Evolutionary conservation across 2,888 invertebrate species (phyloP), one percentile per base, ranked within the genome.

Genomic region (Luperina nickerlii): DNA sequence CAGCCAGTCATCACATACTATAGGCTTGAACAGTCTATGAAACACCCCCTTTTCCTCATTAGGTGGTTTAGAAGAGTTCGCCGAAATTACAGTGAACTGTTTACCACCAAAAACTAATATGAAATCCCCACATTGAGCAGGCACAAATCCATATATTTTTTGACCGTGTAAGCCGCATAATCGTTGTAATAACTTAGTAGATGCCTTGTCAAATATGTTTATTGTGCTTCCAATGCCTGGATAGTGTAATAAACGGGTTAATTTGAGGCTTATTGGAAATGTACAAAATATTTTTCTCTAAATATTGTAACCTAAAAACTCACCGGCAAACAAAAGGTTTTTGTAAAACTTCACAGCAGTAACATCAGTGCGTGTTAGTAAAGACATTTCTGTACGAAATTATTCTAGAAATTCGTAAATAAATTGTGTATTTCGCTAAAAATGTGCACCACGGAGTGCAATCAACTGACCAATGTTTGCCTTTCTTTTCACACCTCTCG

Each of bases 1-100:
- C 48, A 98, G 95, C 98, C 98, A 98, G 91, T 98, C 98, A 85
- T 96, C 94, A 87, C 97, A 95, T 9, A 93, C 88, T 9, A 95
- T 76, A 0, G 94, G 88, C 24, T 92, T 88, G 72, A 93, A 91
- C 5, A 87, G 65, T 74, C 83, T 92, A 67, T 60, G 66, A 74
- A 91, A 90, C 3, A 78, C 79, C 20, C 79, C 20, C 72, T 79
- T 85, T 88, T 81, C 78, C 68, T 86, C 88, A 74, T 18, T 85
- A 51, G 42, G 15, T 4, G 76, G 76, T 62, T 88, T 81, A 18
- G 73, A 67, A 48, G 38, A 54, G 1, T 77, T 74, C 62, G 87
- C 72, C 38, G 80, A 76, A 18, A 92, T 87, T 8, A 96, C 86
- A 76, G 96, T 95, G 68, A 97, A 96, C 88, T 97, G 96, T 92